These are phyloP conservation scores for Agrypnia vestita DNA, from an alignment of 1,140 invertebrate genomes.

Conservation along the genomic window DNA sequence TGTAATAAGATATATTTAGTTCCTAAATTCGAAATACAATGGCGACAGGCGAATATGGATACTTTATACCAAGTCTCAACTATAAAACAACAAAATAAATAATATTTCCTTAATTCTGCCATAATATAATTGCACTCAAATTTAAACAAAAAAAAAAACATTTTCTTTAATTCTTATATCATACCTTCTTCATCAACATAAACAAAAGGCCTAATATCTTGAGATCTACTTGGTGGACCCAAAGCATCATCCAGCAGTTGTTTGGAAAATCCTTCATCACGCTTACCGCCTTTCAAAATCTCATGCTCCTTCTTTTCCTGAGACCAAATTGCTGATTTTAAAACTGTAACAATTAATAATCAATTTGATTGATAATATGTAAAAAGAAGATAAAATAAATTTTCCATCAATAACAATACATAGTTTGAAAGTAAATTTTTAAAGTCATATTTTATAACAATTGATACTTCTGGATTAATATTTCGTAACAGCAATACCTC, in stretches of 20 bases:
- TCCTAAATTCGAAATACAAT: no score
- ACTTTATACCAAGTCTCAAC: no score
- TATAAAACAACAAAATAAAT: no score
- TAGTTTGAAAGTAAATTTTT: no score
- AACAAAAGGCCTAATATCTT: not conserved
- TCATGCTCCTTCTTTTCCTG: not conserved
- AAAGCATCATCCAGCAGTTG: slow-evolving; percentile 31
- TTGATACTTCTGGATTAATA: no score
- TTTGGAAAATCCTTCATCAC: slow-evolving; percentile 26
- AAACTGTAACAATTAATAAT: slow-evolving; percentile 28
- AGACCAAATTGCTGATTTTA: slow-evolving; percentile 22
- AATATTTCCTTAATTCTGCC: no score
- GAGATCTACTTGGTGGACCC: slow-evolving; percentile 6
- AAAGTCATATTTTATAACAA: no score
- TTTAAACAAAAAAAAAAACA: no score
- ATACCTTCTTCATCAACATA: slow-evolving; percentile 44
- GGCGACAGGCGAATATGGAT: no score
- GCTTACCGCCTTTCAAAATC: not conserved
- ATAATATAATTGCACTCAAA: no score
- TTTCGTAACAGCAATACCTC: slow-evolving; percentile 5
- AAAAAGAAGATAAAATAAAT: not conserved
- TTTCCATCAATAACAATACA: not conserved
- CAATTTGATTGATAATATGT: not conserved
- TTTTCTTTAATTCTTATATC: slow-evolving; percentile 30
- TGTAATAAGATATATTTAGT: no score